Conservation (phyloP, 2,113 vertebrate genomes). For the Taurulus bubalis region DNA sequence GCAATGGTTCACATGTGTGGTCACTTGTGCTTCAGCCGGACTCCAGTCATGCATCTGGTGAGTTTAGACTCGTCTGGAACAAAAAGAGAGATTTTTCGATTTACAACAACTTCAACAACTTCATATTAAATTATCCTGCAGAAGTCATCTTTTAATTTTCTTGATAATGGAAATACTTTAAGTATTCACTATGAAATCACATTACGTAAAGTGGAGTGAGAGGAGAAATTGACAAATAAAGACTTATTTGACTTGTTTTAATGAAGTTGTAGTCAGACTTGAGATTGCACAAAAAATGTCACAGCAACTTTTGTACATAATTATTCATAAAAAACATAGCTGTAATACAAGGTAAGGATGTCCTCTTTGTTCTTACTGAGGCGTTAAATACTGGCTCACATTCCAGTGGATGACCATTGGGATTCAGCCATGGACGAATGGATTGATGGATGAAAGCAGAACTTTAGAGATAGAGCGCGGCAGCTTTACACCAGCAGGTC, state of each 20-base stretch:
- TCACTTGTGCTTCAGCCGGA: not conserved
- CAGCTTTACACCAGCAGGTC: conserved; percentile 59
- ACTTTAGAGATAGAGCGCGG: conserved; percentile 7
- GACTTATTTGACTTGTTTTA: not conserved
- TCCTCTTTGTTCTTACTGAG: not conserved
- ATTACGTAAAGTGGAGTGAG: not conserved
- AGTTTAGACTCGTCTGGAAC: not conserved
- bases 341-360: not conserved
- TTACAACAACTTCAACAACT: not conserved
- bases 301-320: not conserved
- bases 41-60: not conserved
- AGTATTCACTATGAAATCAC: not conserved
- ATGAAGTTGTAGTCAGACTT: not conserved
- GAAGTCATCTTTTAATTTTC: not conserved
- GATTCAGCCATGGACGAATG: not conserved
- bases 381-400: too few relatives aligned
- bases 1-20: not conserved
- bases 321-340: not conserved
- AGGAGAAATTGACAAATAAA: too few relatives aligned
- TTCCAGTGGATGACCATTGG: not conserved
- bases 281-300: not conserved
- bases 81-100: not conserved
- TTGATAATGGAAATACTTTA: not conserved
- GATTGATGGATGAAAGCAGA: conserved; percentile 9
- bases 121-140: too few relatives aligned